Conservation (phyloP, 2,888 invertebrate genomes). For the Cheilosia grossa region DNA sequence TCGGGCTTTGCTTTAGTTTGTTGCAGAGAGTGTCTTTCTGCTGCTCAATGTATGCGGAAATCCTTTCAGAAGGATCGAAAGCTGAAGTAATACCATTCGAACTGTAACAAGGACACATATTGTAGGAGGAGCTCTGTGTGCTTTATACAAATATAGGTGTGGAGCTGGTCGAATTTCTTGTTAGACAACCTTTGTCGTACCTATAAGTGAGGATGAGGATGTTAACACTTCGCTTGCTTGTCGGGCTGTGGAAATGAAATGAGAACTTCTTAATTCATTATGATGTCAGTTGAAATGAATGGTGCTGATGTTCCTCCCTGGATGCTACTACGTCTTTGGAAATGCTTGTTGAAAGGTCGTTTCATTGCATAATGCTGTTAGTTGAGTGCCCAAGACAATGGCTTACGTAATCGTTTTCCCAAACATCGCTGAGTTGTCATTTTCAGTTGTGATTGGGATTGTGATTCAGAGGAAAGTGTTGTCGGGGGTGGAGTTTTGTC, state of each 20-base stretch:
- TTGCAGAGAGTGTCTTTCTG: conserved; percentile 39
- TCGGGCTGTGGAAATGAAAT: conserved; percentile 46
- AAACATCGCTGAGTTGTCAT: conserved; percentile 32
- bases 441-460: conserved; percentile 26
- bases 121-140: neutral
- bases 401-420: conserved; percentile 27
- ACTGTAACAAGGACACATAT: neutral
- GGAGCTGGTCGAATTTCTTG: conserved; percentile 30
- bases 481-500: neutral
- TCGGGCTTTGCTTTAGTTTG: conserved; percentile 53
- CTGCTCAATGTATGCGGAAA: conserved; percentile 29
- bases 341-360: conserved; percentile 6
- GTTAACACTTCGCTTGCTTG: conserved; percentile 53
- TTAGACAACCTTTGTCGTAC: conserved; percentile 20
- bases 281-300: conserved; percentile 54
- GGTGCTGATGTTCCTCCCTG: conserved; percentile 32
- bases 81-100: conserved; percentile 31
- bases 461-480: conserved; percentile 4
- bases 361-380: conserved; percentile 29
- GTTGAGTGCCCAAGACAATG: conserved; percentile 24
- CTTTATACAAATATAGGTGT: conserved; percentile 13
- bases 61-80: conserved; percentile 52
- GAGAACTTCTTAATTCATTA: conserved; percentile 57
- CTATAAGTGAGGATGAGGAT: conserved; percentile 45
- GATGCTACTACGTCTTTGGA: conserved; percentile 10